Base-by-base conservation (phyloP, 2,113 vertebrate genomes). In the Lepisosteus osseus region DNA sequence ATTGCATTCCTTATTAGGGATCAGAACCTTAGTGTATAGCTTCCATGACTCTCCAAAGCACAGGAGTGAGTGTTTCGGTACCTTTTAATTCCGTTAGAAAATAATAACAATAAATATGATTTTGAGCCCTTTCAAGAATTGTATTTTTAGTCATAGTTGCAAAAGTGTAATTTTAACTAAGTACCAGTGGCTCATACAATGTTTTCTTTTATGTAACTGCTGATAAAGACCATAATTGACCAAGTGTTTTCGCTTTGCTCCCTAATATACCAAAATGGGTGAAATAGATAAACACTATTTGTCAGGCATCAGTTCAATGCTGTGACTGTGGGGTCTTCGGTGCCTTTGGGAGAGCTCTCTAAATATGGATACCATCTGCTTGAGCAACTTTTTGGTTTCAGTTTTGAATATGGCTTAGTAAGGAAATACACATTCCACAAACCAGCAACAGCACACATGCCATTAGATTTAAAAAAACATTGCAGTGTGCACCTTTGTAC, bases 1-100 rank as follows among this genome's bases (percentile, higher is more conserved):
- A 4, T 6, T 59, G 9, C 57, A 2, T 15, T 13, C n/a, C 57
- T 13, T 5, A 15, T 29, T 29, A 29, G 29, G 29, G 29, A 29
- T 29, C 29, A 29, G 29, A n/a, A 59, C 57, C 57, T n/a, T n/a
- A n/a, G 14, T 13, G 2, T 59, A n/a, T 2, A 59, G 12, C 3
- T 15, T 59, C 14, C 13, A 6, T 1, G 12, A n/a, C n/a, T 59
- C 4, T 13, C 5, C 14, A 59, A 59, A 59, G 47, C 47, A 51
- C 5, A 79, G 79, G 74, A 83, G 78, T 74, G 80, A 79, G 72
- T 75, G 71, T 80, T 82, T 51, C 1, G 47, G 47, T 51, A 51
- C 54, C 51, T 64, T 81, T 69, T 29, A 29, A 29, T 29, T 29
- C 29, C 29, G 29, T 29, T 29, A 29, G 29, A 29, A 29, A 29